A percentile compares a stretch with the other conserved stretches of the same genome.
Conservation (phyloP, 2,113 vertebrate species). For the Hippocampus comes region DNA sequence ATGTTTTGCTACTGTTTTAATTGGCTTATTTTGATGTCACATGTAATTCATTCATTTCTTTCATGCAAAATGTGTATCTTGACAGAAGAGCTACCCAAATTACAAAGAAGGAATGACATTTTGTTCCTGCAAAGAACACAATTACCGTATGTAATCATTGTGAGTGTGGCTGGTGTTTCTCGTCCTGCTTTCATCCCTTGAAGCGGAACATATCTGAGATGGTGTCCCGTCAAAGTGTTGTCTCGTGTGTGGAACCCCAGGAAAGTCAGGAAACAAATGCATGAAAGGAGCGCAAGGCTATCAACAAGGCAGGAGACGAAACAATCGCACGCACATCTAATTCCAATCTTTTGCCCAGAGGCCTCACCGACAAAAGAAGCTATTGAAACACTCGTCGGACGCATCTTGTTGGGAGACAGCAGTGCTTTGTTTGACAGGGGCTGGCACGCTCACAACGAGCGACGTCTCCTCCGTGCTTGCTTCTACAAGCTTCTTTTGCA, state of each 20-base stretch:
- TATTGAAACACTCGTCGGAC: constrained; percentile 44
- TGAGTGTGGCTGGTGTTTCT: no score
- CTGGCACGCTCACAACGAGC: constrained; percentile 25
- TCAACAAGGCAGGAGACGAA: constrained; percentile 6
- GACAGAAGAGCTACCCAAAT: no score
- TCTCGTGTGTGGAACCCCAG: background rate
- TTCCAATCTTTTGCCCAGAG: constrained; percentile 41
- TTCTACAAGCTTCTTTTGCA: background rate
- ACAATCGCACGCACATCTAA: constrained; percentile 34
- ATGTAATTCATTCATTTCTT: no score
- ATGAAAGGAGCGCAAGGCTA: background rate
- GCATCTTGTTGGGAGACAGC: constrained; percentile 42
- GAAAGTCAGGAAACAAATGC: background rate
- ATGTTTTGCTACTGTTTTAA: no score
- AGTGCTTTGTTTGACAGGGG: constrained; percentile 36
- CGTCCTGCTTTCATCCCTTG: no score
- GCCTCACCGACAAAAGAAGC: constrained; percentile 44
- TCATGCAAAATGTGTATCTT: no score
- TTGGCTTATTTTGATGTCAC: no score
- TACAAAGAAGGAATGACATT: no score
- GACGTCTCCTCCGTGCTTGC: constrained; percentile 47
- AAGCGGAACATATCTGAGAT: background rate
- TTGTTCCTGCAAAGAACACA: no score
- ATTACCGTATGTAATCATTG: no score
- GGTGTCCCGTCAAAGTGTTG: background rate